Percentiles rank a stretch among this genome's conserved stretches.
Evolutionary conservation across 2,113 vertebrate genomes (phyloP).

Genomic region (Emydocephalus ijimae): DNA sequence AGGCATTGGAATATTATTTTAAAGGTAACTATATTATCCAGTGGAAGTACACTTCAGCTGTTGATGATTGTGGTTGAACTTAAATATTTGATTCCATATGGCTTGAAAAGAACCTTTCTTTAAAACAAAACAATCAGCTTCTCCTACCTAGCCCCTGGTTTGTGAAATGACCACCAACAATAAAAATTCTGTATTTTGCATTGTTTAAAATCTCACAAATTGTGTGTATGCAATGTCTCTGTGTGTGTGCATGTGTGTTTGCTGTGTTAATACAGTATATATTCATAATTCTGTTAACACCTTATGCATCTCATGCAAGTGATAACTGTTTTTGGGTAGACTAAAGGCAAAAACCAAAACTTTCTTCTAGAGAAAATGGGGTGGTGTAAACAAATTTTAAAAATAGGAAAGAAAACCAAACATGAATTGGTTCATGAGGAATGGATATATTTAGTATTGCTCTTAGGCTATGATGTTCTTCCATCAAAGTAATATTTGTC

Average conservation of each 20-base stretch:
- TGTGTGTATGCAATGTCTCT: neutral
- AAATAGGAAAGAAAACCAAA: neutral
- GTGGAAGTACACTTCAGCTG: neutral
- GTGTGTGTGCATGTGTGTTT: neutral
- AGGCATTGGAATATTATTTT: neutral
- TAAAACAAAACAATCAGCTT: neutral
- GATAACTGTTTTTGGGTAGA: neutral
- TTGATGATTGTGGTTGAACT: neutral
- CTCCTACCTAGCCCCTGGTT: neutral
- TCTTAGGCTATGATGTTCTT: neutral
- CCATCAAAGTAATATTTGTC: neutral
- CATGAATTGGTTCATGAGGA: neutral
- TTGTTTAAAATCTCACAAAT: neutral
- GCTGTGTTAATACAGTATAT: neutral
- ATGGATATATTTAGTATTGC: neutral
- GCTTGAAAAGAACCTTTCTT: neutral
- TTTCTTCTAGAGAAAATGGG: neutral
- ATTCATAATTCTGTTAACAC: neutral
- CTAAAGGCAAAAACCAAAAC: neutral
- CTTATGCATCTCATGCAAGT: neutral
- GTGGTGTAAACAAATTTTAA: neutral
- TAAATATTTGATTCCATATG: neutral
- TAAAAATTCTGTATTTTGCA: neutral
- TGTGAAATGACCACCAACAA: neutral
- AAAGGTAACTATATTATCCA: neutral